Conservation (phyloP, 2,113 vertebrate species). For the Amphilophus citrinellus region DNA sequence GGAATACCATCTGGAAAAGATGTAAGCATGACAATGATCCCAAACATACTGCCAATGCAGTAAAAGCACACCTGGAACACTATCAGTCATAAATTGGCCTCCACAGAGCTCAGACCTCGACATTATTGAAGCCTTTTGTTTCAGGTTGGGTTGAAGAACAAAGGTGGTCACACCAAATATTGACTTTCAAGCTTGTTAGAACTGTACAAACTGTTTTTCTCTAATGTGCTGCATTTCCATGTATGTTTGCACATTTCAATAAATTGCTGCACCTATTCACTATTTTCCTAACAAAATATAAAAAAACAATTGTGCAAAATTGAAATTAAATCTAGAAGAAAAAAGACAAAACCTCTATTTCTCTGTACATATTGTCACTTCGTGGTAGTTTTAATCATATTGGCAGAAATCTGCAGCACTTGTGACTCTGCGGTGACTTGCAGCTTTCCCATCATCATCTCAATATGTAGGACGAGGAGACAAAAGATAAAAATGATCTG, state of each 20-base stretch:
- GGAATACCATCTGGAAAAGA: no score
- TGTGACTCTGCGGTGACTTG: no score
- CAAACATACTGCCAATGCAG: no score
- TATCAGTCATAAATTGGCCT: no score
- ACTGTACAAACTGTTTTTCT: background rate
- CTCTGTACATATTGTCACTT: background rate
- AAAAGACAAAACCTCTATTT: background rate
- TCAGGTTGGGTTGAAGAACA: background rate
- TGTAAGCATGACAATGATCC: no score
- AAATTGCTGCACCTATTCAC: background rate
- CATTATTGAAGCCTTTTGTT: no score
- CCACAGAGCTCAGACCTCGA: no score
- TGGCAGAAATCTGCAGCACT: background rate
- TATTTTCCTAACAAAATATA: background rate
- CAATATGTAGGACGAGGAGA: no score
- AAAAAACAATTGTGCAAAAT: background rate
- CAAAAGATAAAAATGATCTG: no score
- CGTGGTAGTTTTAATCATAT: background rate
- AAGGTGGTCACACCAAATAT: background rate
- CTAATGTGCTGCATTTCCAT: background rate
- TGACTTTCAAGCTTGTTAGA: background rate
- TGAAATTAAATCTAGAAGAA: background rate
- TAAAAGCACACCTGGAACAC: no score
- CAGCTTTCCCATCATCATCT: no score
- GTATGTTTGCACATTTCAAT: fast-evolving